A percentile compares a stretch with the other conserved stretches of the same genome.
Evolutionary conservation across 2,797 vertebrate genomes (phyloP).

Genomic region (Ptychadena robeensis): DNA sequence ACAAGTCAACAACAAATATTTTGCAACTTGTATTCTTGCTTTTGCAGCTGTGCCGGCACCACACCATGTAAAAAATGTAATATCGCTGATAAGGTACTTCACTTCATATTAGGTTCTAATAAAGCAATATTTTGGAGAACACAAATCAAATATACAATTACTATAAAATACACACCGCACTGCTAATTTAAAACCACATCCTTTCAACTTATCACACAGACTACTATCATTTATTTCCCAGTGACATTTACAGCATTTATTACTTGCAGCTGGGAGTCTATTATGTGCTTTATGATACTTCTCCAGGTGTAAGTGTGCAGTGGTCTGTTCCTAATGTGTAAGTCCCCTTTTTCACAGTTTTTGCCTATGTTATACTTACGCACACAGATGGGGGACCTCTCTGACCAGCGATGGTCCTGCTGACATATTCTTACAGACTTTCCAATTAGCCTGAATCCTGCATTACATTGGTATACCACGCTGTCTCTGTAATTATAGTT

Average conservation of each 20-base stretch:
- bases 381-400: slow-evolving; percentile 93
- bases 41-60: neutral
- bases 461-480: slow-evolving; percentile 94
- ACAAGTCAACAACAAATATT: too few relatives aligned
- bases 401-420: slow-evolving; percentile 97
- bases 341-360: neutral
- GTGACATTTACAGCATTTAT: neutral
- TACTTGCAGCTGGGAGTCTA: neutral
- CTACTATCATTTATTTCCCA: neutral
- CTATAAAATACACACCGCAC: too few relatives aligned
- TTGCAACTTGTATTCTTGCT: too few relatives aligned
- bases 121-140: neutral
- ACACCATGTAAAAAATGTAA: neutral
- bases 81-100: neutral
- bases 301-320: neutral
- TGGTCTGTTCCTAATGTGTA: neutral
- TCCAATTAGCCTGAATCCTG: slow-evolving; percentile 94
- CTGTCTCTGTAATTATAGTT: slow-evolving; percentile 97
- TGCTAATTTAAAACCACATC: neutral
- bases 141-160: neutral
- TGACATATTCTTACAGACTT: slow-evolving; percentile 97
- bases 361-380: slow-evolving; percentile 81
- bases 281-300: neutral
- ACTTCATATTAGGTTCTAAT: neutral
- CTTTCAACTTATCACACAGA: neutral